Percentiles rank a stretch among this genome's conserved stretches.
phyloP scores from a whole-genome alignment of 2,797 vertebrate species.

The Phrynocephalus guinanensis region DNA sequence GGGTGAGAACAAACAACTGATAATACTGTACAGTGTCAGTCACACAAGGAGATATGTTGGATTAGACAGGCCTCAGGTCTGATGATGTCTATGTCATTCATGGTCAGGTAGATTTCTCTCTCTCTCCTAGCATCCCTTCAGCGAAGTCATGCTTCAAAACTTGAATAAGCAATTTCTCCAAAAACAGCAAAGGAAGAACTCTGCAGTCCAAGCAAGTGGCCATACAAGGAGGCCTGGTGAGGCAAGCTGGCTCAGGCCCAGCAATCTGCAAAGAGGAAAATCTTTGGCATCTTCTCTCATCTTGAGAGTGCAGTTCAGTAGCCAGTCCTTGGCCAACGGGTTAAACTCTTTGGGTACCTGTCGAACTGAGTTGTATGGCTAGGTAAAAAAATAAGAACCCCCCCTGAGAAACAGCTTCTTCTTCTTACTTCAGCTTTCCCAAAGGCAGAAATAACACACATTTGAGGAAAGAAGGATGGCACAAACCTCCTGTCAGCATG shows the following conservation, averaged over 20 bases:
- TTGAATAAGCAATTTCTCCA: neutral
- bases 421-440: slow-evolving; percentile 1
- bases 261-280: neutral
- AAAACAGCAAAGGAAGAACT: neutral
- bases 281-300: slow-evolving; percentile 7
- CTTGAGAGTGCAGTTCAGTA: slow-evolving; percentile 9
- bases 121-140: neutral
- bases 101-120: neutral
- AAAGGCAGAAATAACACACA: slow-evolving; percentile 14
- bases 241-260: slow-evolving; percentile 10
- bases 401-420: slow-evolving; percentile 14
- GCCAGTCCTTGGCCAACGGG: neutral
- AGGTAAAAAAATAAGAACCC: neutral
- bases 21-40: no score
- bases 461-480: neutral
- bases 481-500: slow-evolving; percentile 9
- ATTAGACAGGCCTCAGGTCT: neutral
- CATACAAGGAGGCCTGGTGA: neutral
- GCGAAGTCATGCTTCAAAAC: neutral
- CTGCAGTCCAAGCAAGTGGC: neutral
- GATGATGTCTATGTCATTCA: neutral
- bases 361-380: slow-evolving; percentile 8
- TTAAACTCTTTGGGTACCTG: slow-evolving; percentile 29
- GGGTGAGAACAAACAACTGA: no score
- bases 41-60: neutral